Base-by-base conservation (phyloP, 1,140 invertebrate genomes). In the Capitella teleta region DNA sequence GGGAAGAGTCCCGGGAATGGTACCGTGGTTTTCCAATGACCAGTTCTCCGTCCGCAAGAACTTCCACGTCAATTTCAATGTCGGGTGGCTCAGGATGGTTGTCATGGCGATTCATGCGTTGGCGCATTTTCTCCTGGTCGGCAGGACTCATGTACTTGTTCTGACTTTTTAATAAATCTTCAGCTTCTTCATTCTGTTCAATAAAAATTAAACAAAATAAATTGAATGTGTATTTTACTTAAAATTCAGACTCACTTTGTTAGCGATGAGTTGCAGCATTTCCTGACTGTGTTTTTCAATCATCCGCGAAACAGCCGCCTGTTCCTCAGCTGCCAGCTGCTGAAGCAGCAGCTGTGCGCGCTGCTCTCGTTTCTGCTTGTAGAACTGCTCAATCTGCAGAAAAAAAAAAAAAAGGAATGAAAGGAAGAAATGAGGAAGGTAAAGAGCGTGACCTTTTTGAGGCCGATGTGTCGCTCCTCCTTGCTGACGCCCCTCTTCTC, bases 251-350 rank as follows among this genome's bases (percentile, higher is more conserved):
- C n/a, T n/a, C 12, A 53, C 52, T 54, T 53, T 57, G 18, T 68
- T 55, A 1, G 64, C 60, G 16, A 70, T 68, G 42, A 70, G 55
- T 16, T 59, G 43, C 40, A 70, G 53, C 67, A 70, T 70, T 43
- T 67, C 63, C 45, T 67, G 63, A 34, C 61, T 61, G 47, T 70
- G 67, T 54, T 68, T 70, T 42, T 70, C 59, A 19, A 67, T 66
- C 48, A 70, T 30, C 44, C 59, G 56, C 12, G 63, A 58, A 24
- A 70, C 66, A 34, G 60, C 56, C 23, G 55, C 55, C 47, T 61
- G 60, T 41, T 67, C 64, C 41, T 70, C 67, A 14, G 54, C 52
- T 21, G 57, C 62, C 36, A 70, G 40, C 37, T 57, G 55, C 18
- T 66, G 62, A 43, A 68, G 41, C 55, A 67, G 53, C 28, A 57